Evolutionary conservation across 2,797 vertebrate genomes (phyloP).

Genomic region (Cephalopachus bancanus): DNA sequence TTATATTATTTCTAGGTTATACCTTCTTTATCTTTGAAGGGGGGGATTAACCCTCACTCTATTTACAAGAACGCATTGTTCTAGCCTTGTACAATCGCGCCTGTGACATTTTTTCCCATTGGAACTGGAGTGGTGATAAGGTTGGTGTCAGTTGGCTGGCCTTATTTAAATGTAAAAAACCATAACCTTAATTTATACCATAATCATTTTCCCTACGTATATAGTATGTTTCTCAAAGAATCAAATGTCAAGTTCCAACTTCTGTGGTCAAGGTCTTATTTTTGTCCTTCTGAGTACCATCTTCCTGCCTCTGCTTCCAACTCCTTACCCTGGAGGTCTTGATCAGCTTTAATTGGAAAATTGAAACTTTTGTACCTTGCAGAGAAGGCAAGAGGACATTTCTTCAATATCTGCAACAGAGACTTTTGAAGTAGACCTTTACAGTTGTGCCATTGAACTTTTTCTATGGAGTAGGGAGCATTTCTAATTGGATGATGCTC

Average conservation of each 20-base stretch:
- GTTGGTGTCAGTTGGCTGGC: neutral
- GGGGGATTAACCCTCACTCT: neutral
- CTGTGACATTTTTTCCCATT: neutral
- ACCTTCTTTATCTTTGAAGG: conserved; percentile 68
- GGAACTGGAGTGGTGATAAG: neutral
- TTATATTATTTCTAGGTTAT: conserved; percentile 58
- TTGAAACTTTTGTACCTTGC: neutral
- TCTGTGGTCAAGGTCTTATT: neutral
- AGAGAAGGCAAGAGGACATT: neutral
- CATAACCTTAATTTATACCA: neutral
- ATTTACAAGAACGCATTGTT: conserved; percentile 71
- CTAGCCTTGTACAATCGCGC: neutral
- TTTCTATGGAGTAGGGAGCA: neutral
- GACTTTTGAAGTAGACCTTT: conserved; percentile 30
- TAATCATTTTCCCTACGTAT: neutral
- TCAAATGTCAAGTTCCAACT: neutral
- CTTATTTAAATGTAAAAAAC: neutral
- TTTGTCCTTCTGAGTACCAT: rapidly evolving
- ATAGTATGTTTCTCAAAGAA: neutral
- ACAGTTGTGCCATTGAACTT: neutral
- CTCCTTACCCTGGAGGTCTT: neutral
- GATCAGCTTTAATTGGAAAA: neutral
- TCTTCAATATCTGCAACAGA: neutral
- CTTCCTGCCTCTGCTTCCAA: rapidly evolving
- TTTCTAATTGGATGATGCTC: neutral